These are phyloP conservation scores for Metaphire vulgaris DNA, from an alignment of 1,140 invertebrate species.

Conservation along the genomic window DNA sequence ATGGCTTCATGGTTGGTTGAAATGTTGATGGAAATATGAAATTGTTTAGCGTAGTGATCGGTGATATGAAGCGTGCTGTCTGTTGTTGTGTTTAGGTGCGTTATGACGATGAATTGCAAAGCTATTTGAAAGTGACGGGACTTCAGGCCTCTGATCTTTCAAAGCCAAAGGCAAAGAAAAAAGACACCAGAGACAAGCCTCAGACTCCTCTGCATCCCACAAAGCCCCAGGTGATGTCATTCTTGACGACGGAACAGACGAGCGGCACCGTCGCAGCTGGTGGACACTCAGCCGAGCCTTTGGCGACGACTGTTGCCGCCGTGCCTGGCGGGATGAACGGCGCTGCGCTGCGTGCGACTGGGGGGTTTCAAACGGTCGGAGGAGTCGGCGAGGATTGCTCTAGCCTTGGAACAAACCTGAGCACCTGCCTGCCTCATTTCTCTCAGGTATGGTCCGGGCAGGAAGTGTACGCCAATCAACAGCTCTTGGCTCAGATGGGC, in stretches of 20 bases:
- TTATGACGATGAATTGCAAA: slow-evolving; percentile 27
- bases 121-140: slow-evolving; percentile 28
- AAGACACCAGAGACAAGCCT: neutral
- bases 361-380: neutral
- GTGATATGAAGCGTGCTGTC: too few relatives aligned
- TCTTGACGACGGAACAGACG: neutral
- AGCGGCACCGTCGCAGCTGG: neutral
- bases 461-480: slow-evolving; percentile 1
- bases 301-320: neutral
- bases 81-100: slow-evolving; percentile 18
- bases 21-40: too few relatives aligned
- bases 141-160: slow-evolving; percentile 27
- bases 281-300: neutral
- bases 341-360: neutral
- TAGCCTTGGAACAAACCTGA: neutral
- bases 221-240: neutral
- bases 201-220: neutral
- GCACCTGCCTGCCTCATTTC: slow-evolving; percentile 23
- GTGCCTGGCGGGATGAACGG: neutral
- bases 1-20: too few relatives aligned
- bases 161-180: slow-evolving; percentile 19
- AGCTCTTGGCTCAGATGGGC: neutral
- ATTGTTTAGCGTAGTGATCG: too few relatives aligned
- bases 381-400: neutral
- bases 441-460: slow-evolving; percentile 27